Evolutionary conservation across 1,140 invertebrate genomes (phyloP).

Genomic region (Lepidotrigona ventralis): DNA sequence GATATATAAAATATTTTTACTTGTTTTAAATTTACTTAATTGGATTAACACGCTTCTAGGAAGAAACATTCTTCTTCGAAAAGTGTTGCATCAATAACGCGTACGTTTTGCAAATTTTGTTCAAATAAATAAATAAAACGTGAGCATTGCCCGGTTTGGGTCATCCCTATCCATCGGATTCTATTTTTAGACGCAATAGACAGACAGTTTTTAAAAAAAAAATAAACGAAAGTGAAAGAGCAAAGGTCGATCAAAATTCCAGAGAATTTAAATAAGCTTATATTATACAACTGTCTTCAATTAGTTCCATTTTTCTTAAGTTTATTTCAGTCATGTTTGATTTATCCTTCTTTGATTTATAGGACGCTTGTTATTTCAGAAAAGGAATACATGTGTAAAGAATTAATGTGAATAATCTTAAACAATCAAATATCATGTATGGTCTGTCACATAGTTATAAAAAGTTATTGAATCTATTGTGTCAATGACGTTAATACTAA

Average conservation of each 20-base stretch:
- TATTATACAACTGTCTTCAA: too few relatives aligned
- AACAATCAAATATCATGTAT: not conserved
- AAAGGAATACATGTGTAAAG: not conserved
- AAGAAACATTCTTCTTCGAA: not conserved
- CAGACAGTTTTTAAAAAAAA: not conserved
- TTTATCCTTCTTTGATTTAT: not conserved
- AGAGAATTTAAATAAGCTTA: too few relatives aligned
- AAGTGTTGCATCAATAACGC: not conserved
- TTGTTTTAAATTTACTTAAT: not conserved
- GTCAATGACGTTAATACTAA: not conserved
- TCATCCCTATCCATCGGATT: slow-evolving; percentile 16
- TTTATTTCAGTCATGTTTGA: not conserved
- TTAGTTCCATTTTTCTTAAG: not conserved
- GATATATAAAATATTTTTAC: not conserved
- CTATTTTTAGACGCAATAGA: slow-evolving; percentile 47
- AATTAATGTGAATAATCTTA: not conserved
- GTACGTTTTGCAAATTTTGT: not conserved
- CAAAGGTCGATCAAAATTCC: not conserved
- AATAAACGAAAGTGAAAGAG: not conserved
- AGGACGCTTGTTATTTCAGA: not conserved
- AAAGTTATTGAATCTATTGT: not conserved
- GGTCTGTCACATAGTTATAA: too few relatives aligned
- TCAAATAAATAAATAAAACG: slow-evolving; percentile 25
- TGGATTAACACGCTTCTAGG: not conserved
- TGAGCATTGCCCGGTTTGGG: not conserved